phyloP scores from a whole-genome alignment of 2,113 vertebrate genomes.

The Cheilinus undulatus region DNA sequence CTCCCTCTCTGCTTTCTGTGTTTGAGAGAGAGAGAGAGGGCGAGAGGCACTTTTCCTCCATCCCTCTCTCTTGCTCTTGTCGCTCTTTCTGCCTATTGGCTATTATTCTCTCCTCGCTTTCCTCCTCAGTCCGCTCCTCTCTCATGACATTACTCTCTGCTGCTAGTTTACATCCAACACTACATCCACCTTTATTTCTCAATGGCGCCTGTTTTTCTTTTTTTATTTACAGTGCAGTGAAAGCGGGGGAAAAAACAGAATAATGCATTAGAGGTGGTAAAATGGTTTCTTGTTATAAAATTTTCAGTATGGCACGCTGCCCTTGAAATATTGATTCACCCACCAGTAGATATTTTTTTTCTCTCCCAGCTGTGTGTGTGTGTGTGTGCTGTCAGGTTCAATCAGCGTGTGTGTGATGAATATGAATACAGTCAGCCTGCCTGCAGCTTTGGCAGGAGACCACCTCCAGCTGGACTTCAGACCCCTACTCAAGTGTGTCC shows the following conservation, averaged over 20 bases:
- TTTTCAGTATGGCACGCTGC: constrained; percentile 51
- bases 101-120: constrained; percentile 58
- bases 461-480: constrained; percentile 77
- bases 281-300: constrained; percentile 29
- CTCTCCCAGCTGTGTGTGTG: constrained; percentile 21
- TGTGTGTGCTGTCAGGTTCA: constrained; percentile 68
- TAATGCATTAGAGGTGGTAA: constrained; percentile 21
- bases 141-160: constrained; percentile 53
- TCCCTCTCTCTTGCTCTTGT: constrained; percentile 30
- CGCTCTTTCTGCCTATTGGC: constrained; percentile 47
- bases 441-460: constrained; percentile 73
- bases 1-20: constrained; percentile 7
- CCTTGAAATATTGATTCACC: constrained; percentile 69
- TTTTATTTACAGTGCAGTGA: background rate
- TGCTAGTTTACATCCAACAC: constrained; percentile 41
- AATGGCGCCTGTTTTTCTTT: background rate
- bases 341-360: constrained; percentile 24
- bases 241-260: constrained; percentile 7
- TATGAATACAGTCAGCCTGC: constrained; percentile 72
- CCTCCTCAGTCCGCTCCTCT: constrained; percentile 22
- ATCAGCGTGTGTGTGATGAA: constrained; percentile 70
- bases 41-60: constrained; percentile 45
- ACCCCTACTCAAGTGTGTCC: constrained; percentile 58
- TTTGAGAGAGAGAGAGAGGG: constrained; percentile 26
- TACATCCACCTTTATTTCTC: constrained; percentile 33